Conservation (phyloP, 2,797 vertebrate species). For the Miopithecus talapoin region DNA sequence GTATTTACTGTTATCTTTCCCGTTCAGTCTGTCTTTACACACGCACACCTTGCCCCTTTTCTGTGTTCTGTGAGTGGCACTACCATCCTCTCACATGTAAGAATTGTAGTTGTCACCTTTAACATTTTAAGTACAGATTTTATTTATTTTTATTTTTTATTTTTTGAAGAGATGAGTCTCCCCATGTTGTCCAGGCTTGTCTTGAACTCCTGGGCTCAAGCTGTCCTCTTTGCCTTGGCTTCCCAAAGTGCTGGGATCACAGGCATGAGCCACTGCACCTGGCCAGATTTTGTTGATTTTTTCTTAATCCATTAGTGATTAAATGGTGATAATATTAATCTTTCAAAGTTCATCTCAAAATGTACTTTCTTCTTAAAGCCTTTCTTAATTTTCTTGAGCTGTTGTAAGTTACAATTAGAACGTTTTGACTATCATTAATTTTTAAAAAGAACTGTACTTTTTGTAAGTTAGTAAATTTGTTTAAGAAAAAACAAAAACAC, state of each 20-base stretch:
- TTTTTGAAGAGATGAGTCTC: not conserved
- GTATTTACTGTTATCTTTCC: not conserved
- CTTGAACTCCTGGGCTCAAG: not conserved
- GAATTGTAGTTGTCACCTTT: not conserved
- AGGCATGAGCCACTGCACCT: not conserved
- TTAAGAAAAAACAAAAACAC: not conserved
- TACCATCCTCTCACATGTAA: not conserved
- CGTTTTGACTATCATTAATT: not conserved
- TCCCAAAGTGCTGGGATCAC: not conserved
- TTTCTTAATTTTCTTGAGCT: not conserved
- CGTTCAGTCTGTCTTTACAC: not conserved
- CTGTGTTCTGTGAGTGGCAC: not conserved
- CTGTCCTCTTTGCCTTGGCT: not conserved
- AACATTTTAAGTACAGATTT: slow-evolving; percentile 18
- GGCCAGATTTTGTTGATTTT: not conserved
- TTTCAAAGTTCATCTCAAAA: not conserved
- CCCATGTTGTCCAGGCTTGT: not conserved
- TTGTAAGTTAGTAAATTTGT: slow-evolving; percentile 11
- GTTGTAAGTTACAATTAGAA: not conserved
- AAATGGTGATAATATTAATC: not conserved
- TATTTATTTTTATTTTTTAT: not conserved
- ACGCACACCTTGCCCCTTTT: not conserved
- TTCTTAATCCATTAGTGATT: slow-evolving; percentile 28
- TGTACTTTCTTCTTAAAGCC: not conserved
- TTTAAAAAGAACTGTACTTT: not conserved